Percentiles rank a stretch among this genome's conserved stretches.
These are phyloP conservation scores for Gobio gobio DNA, from an alignment of 2,113 vertebrate genomes.

Conservation along the genomic window DNA sequence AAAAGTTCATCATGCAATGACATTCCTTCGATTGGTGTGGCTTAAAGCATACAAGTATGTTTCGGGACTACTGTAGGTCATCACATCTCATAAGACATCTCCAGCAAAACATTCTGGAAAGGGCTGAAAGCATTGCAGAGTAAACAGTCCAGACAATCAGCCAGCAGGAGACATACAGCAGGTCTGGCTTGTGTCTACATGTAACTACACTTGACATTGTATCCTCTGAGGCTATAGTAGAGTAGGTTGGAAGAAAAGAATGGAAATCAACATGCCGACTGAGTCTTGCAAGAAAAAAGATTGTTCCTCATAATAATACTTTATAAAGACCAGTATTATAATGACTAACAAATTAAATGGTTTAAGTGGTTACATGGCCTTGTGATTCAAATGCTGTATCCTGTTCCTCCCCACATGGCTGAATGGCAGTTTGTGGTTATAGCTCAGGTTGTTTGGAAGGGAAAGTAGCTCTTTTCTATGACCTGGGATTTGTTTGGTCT, in stretches of 20 bases:
- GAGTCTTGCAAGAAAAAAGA: background rate
- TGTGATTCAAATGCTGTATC: background rate
- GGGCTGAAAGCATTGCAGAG: background rate
- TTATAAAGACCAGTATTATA: background rate
- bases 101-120: background rate
- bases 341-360: background rate
- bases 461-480: constrained; percentile 32
- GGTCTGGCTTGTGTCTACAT: background rate
- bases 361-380: background rate
- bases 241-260: background rate
- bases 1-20: background rate
- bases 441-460: background rate
- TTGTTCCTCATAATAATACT: no score
- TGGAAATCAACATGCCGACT: background rate
- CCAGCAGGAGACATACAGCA: background rate
- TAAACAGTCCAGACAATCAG: background rate
- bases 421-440: background rate
- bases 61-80: background rate
- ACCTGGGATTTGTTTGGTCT: constrained; percentile 28
- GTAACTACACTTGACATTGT: background rate
- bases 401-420: background rate
- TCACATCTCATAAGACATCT: background rate
- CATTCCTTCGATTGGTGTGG: background rate
- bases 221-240: background rate
- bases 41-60: background rate